These are phyloP conservation scores for Anabas testudineus DNA, from an alignment of 2,797 vertebrate species.

Conservation along the genomic window DNA sequence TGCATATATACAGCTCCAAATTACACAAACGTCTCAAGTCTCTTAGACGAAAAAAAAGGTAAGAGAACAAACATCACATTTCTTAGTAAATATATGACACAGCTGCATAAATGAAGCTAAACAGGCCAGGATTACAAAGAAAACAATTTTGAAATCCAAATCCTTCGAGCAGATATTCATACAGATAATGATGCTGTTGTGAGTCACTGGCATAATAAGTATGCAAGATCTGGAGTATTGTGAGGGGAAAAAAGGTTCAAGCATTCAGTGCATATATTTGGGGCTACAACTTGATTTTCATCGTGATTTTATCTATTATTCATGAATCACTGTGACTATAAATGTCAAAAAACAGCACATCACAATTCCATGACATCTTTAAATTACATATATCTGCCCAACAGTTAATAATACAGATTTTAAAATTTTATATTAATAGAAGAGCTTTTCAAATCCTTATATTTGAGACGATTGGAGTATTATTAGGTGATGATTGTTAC, in stretches of 20 bases:
- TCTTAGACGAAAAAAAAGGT: background rate
- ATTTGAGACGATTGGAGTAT: background rate
- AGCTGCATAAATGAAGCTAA: background rate
- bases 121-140: too few species aligned
- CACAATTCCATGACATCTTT: too few species aligned
- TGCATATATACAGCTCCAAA: background rate
- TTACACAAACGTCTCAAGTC: background rate
- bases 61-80: background rate
- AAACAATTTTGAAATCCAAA: background rate
- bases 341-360: too few species aligned
- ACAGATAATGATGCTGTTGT: background rate
- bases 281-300: background rate
- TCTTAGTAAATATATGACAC: background rate
- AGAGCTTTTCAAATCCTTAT: background rate
- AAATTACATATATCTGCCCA: too few species aligned
- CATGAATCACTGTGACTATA: background rate
- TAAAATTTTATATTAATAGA: background rate
- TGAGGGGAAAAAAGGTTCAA: background rate
- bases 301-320: too few species aligned
- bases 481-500: too few species aligned
- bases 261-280: background rate
- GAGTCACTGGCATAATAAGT: background rate
- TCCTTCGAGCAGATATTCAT: background rate
- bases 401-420: too few species aligned
- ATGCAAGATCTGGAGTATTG: background rate